Evolutionary conservation across 1,140 invertebrate species (phyloP), one percentile per base, ranked within the genome.

Genomic region (Hesperophylax magnus): DNA sequence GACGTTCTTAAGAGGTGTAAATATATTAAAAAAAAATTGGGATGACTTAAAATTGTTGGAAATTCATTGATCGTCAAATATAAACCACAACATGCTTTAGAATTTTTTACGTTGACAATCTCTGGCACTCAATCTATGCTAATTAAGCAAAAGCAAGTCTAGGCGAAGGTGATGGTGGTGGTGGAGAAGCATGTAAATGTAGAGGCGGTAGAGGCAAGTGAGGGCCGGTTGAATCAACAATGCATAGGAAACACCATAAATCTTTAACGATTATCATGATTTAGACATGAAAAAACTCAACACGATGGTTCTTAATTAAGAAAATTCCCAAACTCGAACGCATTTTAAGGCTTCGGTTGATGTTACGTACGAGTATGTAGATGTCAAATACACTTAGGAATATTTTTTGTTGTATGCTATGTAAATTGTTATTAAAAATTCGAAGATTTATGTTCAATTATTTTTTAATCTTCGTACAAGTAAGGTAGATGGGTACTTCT

Each of bases 131-230:
- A 77, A 77, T 60, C 54, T 54, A 63, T 76, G 81, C 77, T 82
- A 82, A 82, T 82, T 82, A 82, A 34, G 77, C 77, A 67, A 75
- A 82, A 82, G 54, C 54, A 34, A 60, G 54, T 60, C 74, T n/a
- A 60, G 56, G n/a, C 34, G 34, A 39, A 4, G 34, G 34, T 6
- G 34, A 6, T 39, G 34, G 34, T 6, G 7, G 34, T 3, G 47
- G 6, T 34, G 15, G 63, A 7, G 9, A n/a, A 63, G 61, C 5
- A 27, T 22, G 60, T 63, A 63, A 2, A 39, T 9, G 34, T 39
- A 39, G 34, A 39, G 34, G 3, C 9, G 34, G 34, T 39, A 39
- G 3, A 39, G 7, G 34, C 7, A 39, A 39, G 7, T 15, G 17
- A 27, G 31, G 47, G 67, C 67, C 67, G 67, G 67, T 18, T 71